Evolutionary conservation across 2,113 vertebrate genomes (phyloP), one percentile per base, ranked within the genome.

Genomic region (Hippocampus comes): DNA sequence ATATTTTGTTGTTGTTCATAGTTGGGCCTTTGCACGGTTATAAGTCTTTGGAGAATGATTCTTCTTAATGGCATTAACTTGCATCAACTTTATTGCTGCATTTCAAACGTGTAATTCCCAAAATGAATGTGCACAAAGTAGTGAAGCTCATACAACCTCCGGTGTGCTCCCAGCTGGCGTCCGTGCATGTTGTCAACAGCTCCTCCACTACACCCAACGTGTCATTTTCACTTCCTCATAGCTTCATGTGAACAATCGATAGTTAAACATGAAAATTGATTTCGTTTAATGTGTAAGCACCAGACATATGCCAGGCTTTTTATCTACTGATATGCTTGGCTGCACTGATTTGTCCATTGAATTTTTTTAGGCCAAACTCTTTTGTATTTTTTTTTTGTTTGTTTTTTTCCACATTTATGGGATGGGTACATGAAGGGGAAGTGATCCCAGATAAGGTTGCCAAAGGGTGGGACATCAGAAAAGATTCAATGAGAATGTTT

Each of bases 171-270:
- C 89, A 90, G 88, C 88, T 88, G 87, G 77, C 78, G 80, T 77
- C 72, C 55, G 90, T 43, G 91, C 88, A 89, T 91, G 87, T 77
- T 51, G 48, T 14, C 78, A 88, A 77, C 74, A 72, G 75, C 80
- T 87, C 82, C 84, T 89, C 86, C 88, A 88, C 87, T 86, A 87
- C 78, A 49, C 86, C 85, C 88, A 90, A 83, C 87, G 65, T 84
- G 73, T 78, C 84, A 83, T 89, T 77, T 78, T 78, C 79, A 15
- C 83, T 84, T 86, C 78, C 82, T 76, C 43, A 0, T 42, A 21
- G 56, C 71, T 73, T 61, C 87, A 73, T 87, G 74, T 78, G 78
- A 85, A 71, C 81, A 71, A 78, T 79, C 83, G 49, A 51, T 79
- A 60, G 42, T 82, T 82, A 86, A 88, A 89, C 80, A 83, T 3